phyloP scores from a whole-genome alignment of 2,113 vertebrate genomes.

The cattle (Bos taurus) region ARS-UCD2.0 NC_037349.1:41304001-41304500 shows the following conservation, averaged over 20 bases:
- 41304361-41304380: not conserved
- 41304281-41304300: not conserved
- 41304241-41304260: not conserved
- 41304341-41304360: not conserved
- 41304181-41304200: not conserved
- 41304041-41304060: not conserved
- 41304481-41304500: not conserved
- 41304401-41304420: not conserved
- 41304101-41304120: not conserved
- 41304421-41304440: not conserved
- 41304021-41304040: not conserved
- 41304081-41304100: not conserved
- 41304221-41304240: not conserved
- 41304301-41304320: not conserved
- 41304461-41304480: not conserved
- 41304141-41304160: not conserved
- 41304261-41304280: not conserved
- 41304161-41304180: not conserved
- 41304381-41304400: not conserved
- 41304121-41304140: not conserved
- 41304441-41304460: not conserved
- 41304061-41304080: not conserved
- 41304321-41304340: not conserved
- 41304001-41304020: not conserved
- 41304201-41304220: not conserved